Conservation (phyloP, 2,113 vertebrate species). For the Phylloscopus whistleri region DNA sequence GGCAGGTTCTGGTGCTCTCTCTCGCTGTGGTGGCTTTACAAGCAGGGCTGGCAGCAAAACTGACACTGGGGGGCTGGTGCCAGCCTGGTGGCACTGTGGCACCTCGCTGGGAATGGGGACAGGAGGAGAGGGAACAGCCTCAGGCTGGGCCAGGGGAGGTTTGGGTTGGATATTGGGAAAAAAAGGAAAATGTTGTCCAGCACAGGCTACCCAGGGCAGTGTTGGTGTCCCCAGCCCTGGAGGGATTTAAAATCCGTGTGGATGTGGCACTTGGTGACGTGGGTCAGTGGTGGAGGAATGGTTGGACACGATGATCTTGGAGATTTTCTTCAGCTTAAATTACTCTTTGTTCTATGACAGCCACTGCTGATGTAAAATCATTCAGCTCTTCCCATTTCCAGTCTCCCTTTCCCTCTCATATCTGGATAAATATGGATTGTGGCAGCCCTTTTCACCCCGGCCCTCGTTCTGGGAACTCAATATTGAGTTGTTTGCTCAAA, state of each 20-base stretch:
- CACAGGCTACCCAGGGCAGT: neutral
- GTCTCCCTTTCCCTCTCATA: neutral
- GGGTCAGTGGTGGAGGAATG: neutral
- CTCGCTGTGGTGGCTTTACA: neutral
- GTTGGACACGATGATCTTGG: neutral
- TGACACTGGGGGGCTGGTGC: neutral
- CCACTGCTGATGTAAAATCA: neutral
- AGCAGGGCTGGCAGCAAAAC: neutral
- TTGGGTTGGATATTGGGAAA: accelerated
- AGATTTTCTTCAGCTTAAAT: neutral
- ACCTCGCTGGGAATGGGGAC: neutral
- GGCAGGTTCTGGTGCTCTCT: neutral
- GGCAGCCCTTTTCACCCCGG: neutral
- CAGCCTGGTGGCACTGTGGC: neutral
- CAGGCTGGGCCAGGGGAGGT: neutral
- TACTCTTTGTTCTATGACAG: neutral
- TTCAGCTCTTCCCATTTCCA: neutral
- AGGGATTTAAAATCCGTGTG: neutral
- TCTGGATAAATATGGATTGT: neutral
- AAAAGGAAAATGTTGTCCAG: neutral
- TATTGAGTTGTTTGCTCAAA: slow-evolving; percentile 15
- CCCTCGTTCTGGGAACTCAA: neutral
- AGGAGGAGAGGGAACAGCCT: no score
- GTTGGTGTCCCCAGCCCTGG: no score
- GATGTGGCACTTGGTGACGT: neutral